These are phyloP conservation scores for Branchinecta lynchi DNA, from an alignment of 1,140 invertebrate genomes.

Conservation along the genomic window DNA sequence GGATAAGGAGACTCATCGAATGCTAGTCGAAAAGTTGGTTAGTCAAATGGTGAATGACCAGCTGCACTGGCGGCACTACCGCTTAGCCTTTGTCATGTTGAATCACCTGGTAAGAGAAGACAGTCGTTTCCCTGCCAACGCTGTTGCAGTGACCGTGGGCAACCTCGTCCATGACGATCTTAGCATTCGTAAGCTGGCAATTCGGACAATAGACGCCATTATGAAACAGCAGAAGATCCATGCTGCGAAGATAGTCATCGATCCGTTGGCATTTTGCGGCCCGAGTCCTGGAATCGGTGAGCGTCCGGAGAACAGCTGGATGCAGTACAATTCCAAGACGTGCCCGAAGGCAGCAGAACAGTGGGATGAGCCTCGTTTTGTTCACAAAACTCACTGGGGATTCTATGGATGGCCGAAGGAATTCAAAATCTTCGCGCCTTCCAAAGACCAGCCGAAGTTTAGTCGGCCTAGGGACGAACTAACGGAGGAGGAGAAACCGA, in stretches of 20 bases:
- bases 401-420: slow-evolving; percentile 68
- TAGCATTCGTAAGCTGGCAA: slow-evolving; percentile 45
- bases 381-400: slow-evolving; percentile 53
- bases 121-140: slow-evolving; percentile 41
- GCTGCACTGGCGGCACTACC: slow-evolving; percentile 56
- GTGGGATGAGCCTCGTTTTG: slow-evolving; percentile 52
- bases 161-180: slow-evolving; percentile 59
- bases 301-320: slow-evolving; percentile 50
- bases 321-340: slow-evolving; percentile 47
- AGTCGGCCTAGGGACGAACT: slow-evolving; percentile 36
- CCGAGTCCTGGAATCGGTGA: slow-evolving; percentile 32
- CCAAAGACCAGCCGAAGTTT: slow-evolving; percentile 41
- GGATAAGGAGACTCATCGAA: neutral
- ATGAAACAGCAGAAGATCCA: slow-evolving; percentile 58
- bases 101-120: slow-evolving; percentile 52
- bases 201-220: slow-evolving; percentile 42
- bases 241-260: slow-evolving; percentile 42
- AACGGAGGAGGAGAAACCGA: slow-evolving; percentile 41
- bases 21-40: slow-evolving; percentile 6
- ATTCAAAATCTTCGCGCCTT: slow-evolving; percentile 44
- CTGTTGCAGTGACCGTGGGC: slow-evolving; percentile 48
- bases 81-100: slow-evolving; percentile 55
- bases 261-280: slow-evolving; percentile 32
- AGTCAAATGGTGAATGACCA: slow-evolving; percentile 13
- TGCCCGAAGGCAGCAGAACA: slow-evolving; percentile 44